These are phyloP conservation scores for Boloria euphrosyne DNA, from an alignment of 2,888 invertebrate species.

Conservation along the genomic window DNA sequence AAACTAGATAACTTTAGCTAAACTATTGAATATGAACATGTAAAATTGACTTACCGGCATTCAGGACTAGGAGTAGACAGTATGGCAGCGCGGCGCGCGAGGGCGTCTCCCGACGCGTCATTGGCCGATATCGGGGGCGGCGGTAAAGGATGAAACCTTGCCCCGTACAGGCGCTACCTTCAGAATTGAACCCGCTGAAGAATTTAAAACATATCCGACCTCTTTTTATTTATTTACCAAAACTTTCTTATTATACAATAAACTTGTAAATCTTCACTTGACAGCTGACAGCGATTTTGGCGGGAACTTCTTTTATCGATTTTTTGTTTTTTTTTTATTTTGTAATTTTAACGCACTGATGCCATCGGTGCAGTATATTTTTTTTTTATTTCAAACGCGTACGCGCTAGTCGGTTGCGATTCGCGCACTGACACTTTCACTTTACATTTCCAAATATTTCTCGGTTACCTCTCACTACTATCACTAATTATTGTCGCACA, in stretches of 20 bases:
- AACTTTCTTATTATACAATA: too few species aligned
- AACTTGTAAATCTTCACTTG: background rate
- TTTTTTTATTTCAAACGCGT: slow-evolving; percentile 47
- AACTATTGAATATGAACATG: slow-evolving; percentile 33
- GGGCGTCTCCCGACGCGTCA: slow-evolving; percentile 72
- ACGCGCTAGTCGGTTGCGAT: slow-evolving; percentile 41
- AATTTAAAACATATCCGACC: background rate
- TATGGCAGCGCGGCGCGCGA: slow-evolving; percentile 57
- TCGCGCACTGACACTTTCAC: slow-evolving; percentile 63
- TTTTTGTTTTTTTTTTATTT: background rate
- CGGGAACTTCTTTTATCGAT: slow-evolving; percentile 24
- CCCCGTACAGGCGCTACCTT: slow-evolving; percentile 38
- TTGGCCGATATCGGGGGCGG: slow-evolving; percentile 73
- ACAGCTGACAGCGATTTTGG: slow-evolving; percentile 33
- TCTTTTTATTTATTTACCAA: background rate
- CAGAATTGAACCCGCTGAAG: slow-evolving; percentile 18
- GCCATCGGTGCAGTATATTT: background rate
- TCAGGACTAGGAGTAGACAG: slow-evolving; percentile 58
- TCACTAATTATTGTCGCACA: slow-evolving; percentile 49
- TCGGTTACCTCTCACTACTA: slow-evolving; percentile 47
- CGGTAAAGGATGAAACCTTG: slow-evolving; percentile 51
- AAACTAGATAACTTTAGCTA: background rate
- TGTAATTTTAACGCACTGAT: slow-evolving; percentile 6
- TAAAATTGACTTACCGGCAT: slow-evolving; percentile 66
- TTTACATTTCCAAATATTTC: slow-evolving; percentile 54